Evolutionary conservation across 2,797 vertebrate species (phyloP).

Genomic region (Cyclura pinguis): DNA sequence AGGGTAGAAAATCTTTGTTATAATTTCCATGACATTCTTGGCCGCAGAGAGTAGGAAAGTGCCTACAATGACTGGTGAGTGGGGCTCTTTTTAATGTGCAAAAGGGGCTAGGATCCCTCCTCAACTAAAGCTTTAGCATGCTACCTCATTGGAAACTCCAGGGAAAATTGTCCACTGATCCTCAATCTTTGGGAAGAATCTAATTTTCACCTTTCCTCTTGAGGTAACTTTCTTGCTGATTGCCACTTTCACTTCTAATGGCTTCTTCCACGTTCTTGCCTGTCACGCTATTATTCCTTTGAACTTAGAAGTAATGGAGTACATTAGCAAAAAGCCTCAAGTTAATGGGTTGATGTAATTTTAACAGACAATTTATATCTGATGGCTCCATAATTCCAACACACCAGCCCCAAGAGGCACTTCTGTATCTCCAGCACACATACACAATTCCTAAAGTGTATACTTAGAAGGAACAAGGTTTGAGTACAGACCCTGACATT

Average conservation of each 20-base stretch:
- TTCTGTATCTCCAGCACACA: neutral
- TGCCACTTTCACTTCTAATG: neutral
- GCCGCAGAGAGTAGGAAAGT: no score
- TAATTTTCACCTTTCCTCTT: neutral
- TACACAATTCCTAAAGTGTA: neutral
- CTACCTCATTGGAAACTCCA: neutral
- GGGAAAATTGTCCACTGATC: neutral
- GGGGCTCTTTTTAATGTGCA: neutral
- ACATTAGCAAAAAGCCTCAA: fast-evolving
- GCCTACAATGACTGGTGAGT: no score
- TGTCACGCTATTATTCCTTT: neutral
- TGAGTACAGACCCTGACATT: neutral
- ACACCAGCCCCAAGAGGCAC: neutral
- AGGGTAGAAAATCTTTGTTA: no score
- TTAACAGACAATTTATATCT: neutral
- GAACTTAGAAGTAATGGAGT: neutral
- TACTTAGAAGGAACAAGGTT: neutral
- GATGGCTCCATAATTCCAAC: neutral
- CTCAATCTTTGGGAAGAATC: neutral
- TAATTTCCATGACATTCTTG: no score
- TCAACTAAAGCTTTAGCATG: neutral
- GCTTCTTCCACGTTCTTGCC: neutral
- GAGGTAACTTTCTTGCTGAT: neutral
- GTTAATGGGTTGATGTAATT: fast-evolving
- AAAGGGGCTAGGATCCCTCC: neutral